phyloP scores from a whole-genome alignment of 2,113 vertebrate genomes.

The Vulpes lagopus region DNA sequence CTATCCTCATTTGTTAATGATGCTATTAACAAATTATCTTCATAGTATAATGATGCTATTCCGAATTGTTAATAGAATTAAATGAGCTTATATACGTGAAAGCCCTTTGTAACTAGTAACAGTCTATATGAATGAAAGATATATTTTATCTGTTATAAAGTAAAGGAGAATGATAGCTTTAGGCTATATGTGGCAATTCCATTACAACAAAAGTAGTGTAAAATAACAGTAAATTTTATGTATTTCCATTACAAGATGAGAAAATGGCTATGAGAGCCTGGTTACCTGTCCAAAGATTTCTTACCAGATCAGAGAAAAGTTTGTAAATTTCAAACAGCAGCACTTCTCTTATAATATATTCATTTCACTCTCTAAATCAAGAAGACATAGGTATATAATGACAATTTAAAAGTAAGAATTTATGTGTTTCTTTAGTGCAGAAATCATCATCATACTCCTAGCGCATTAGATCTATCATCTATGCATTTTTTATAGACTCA shows the following conservation, averaged over 20 bases:
- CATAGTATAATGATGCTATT: not conserved
- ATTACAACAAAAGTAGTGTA: not conserved
- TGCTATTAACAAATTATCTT: no score
- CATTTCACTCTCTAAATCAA: not conserved
- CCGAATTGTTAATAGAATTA: not conserved
- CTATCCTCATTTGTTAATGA: not conserved
- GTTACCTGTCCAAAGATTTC: not conserved
- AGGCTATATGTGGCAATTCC: not conserved
- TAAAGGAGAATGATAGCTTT: slow-evolving; percentile 15
- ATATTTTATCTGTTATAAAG: not conserved
- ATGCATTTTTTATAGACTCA: slow-evolving; percentile 73
- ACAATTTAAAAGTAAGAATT: slow-evolving; percentile 21
- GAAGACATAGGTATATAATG: not conserved
- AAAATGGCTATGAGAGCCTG: not conserved
- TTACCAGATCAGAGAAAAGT: not conserved
- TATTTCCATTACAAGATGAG: not conserved
- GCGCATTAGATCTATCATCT: slow-evolving; percentile 37
- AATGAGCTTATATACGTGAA: not conserved
- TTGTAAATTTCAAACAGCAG: not conserved
- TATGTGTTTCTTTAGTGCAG: slow-evolving; percentile 41
- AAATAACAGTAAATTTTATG: not conserved
- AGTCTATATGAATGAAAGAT: not conserved
- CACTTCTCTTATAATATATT: not conserved
- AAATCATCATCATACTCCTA: not conserved
- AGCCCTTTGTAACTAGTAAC: not conserved